A percentile compares a stretch with the other conserved stretches of the same genome.
phyloP scores from a whole-genome alignment of 2,797 vertebrate species.

The Parotocinclus haroldoi region DNA sequence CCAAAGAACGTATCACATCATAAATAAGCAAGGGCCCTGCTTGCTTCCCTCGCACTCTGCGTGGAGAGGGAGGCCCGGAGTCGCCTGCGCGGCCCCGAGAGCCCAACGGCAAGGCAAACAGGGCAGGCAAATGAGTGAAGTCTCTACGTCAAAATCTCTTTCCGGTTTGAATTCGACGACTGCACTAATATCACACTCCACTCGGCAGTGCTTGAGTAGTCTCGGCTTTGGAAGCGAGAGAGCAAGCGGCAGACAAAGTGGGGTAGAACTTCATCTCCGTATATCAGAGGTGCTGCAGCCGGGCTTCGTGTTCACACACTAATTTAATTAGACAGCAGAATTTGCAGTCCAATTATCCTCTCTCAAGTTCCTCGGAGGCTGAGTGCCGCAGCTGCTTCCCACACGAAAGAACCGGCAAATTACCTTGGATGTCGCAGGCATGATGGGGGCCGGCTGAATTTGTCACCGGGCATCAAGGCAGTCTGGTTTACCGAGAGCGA shows the following conservation, averaged over 20 bases:
- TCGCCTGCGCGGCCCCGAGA: conserved; percentile 36
- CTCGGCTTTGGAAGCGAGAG: conserved; percentile 33
- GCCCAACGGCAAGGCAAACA: conserved; percentile 16
- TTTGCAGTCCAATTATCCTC: conserved; percentile 40
- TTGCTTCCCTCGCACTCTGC: conserved; percentile 4
- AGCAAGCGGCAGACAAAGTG: conserved; percentile 10
- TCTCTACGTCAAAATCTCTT: too few relatives aligned
- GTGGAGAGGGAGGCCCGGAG: conserved; percentile 46
- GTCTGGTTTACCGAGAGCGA: conserved; percentile 18
- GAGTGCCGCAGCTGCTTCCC: conserved; percentile 17
- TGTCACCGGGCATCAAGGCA: conserved; percentile 26
- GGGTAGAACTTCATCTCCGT: conserved; percentile 24
- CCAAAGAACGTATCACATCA: conserved; percentile 19
- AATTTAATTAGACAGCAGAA: conserved; percentile 49
- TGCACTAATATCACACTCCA: conserved; percentile 65
- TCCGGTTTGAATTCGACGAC: conserved; percentile 49
- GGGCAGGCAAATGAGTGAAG: not conserved
- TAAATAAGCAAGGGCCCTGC: conserved; percentile 22
- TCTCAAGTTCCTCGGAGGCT: conserved; percentile 12
- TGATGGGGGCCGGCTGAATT: conserved; percentile 36
- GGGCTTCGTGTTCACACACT: conserved; percentile 32
- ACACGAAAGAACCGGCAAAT: conserved; percentile 26
- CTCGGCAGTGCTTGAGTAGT: conserved; percentile 63
- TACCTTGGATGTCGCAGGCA: conserved; percentile 37
- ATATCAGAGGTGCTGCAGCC: conserved; percentile 25